These are phyloP conservation scores for Linnaemya tessellans DNA, from an alignment of 2,888 invertebrate genomes.

Conservation along the genomic window DNA sequence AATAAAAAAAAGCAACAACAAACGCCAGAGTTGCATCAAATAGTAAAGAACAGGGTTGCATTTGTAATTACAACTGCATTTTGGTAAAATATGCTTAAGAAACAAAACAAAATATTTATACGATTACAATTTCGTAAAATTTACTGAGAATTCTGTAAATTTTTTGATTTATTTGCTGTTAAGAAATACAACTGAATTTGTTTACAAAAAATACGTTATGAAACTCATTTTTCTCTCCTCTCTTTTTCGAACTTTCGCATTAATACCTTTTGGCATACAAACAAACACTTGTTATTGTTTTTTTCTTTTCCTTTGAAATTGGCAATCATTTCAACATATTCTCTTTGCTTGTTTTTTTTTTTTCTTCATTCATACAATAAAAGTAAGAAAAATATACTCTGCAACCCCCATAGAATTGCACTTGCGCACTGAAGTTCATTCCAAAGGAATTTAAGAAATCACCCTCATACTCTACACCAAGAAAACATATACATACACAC, in stretches of 20 bases:
- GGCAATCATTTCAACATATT: conserved; percentile 30
- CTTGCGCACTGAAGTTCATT: conserved; percentile 41
- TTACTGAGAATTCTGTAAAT: not conserved
- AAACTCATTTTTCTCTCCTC: not conserved
- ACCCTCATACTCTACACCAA: conserved; percentile 20
- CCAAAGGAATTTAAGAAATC: conserved; percentile 53
- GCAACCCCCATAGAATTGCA: conserved; percentile 34
- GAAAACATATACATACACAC: not conserved
- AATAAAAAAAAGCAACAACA: not conserved
- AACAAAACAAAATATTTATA: not conserved
- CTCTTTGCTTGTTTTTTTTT: conserved; percentile 55
- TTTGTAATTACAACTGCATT: not conserved
- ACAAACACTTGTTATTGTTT: conserved; percentile 64
- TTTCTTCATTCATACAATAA: not conserved
- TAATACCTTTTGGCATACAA: conserved; percentile 38
- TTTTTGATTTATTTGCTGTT: not conserved
- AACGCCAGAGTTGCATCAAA: conserved; percentile 12
- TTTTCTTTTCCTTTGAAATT: conserved; percentile 32
- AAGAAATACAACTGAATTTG: not conserved
- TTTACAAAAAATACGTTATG: not conserved
- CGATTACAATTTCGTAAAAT: not conserved
- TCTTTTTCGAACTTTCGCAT: not conserved
- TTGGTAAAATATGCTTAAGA: not conserved
- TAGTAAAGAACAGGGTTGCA: not conserved
- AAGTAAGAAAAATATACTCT: conserved; percentile 8